These are phyloP conservation scores for Antitype chi DNA, from an alignment of 2,888 invertebrate genomes.

Conservation along the genomic window DNA sequence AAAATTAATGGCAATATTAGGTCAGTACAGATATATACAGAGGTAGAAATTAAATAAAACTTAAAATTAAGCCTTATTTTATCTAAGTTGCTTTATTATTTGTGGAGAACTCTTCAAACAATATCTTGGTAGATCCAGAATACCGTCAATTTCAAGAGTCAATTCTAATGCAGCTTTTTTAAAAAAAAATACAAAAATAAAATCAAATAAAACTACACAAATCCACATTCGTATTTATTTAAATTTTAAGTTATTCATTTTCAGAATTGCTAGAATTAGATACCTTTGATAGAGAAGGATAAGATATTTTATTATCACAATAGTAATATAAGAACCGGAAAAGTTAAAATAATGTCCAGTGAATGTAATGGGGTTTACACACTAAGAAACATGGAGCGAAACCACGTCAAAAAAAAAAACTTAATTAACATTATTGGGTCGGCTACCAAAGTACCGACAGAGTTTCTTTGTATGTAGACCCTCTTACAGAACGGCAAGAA, in stretches of 20 bases:
- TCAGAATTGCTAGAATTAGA: slow-evolving; percentile 39
- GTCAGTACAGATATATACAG: slow-evolving; percentile 33
- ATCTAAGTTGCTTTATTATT: slow-evolving; percentile 1
- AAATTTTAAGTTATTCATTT: slow-evolving; percentile 23
- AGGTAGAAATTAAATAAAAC: slow-evolving; percentile 15
- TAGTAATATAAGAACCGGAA: slow-evolving; percentile 29
- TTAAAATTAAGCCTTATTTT: slow-evolving; percentile 33
- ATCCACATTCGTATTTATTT: slow-evolving; percentile 34
- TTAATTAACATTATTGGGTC: not conserved
- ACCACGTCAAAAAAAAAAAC: not conserved
- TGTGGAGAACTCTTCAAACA: not conserved
- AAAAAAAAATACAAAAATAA: not conserved
- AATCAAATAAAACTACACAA: not conserved
- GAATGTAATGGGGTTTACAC: not conserved
- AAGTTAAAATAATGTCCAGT: slow-evolving; percentile 17
- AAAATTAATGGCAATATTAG: slow-evolving; percentile 55
- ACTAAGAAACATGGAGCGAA: not conserved
- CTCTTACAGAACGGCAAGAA: slow-evolving; percentile 6
- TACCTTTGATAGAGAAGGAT: slow-evolving; percentile 31
- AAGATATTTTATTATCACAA: slow-evolving; percentile 61
- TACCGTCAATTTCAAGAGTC: slow-evolving; percentile 22
- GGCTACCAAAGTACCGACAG: not conserved
- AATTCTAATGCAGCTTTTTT: slow-evolving; percentile 10
- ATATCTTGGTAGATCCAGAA: not conserved
- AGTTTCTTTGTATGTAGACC: not conserved